Conservation (phyloP, 2,888 invertebrate species). For the Hirtodrosophila histrioides region DNA sequence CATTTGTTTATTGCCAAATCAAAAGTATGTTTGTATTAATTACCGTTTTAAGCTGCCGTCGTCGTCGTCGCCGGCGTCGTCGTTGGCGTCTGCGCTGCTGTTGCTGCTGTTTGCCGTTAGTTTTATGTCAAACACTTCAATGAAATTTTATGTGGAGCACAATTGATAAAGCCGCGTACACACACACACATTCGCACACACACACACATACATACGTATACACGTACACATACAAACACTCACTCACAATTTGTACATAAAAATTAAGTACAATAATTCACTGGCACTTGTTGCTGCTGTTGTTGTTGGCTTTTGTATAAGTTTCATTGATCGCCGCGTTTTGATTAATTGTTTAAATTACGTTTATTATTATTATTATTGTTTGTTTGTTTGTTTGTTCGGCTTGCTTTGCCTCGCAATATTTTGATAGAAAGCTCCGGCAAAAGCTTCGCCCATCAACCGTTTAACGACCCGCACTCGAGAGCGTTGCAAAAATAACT, state of each 20-base stretch:
- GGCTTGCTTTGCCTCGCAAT: slow-evolving; percentile 12
- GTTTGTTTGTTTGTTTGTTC: slow-evolving; percentile 37
- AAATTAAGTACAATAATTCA: slow-evolving; percentile 80
- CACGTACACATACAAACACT: slow-evolving; percentile 27
- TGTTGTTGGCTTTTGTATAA: slow-evolving; percentile 43
- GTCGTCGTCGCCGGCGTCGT: slow-evolving; percentile 5
- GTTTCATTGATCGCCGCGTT: slow-evolving; percentile 77
- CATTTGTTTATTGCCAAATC: slow-evolving; percentile 79
- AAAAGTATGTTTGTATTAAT: slow-evolving; percentile 75
- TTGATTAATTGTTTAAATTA: slow-evolving; percentile 79
- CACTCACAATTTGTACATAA: slow-evolving; percentile 63
- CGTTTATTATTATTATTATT: slow-evolving; percentile 67
- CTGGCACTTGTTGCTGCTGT: slow-evolving; percentile 69
- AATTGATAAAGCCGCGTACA: slow-evolving; percentile 72
- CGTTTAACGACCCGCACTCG: slow-evolving; percentile 68
- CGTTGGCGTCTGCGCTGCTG: background rate
- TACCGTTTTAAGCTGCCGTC: slow-evolving; percentile 74
- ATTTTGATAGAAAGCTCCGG: slow-evolving; percentile 33
- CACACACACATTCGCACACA: slow-evolving; percentile 25
- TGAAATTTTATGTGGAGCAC: slow-evolving; percentile 70
- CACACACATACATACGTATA: slow-evolving; percentile 18
- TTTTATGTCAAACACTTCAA: slow-evolving; percentile 73
- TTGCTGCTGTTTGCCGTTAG: slow-evolving; percentile 37
- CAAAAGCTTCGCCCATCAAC: slow-evolving; percentile 48
- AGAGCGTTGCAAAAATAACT: slow-evolving; percentile 75